phyloP scores from a whole-genome alignment of 2,797 vertebrate species.

The Sebastes flavidus region DNA sequence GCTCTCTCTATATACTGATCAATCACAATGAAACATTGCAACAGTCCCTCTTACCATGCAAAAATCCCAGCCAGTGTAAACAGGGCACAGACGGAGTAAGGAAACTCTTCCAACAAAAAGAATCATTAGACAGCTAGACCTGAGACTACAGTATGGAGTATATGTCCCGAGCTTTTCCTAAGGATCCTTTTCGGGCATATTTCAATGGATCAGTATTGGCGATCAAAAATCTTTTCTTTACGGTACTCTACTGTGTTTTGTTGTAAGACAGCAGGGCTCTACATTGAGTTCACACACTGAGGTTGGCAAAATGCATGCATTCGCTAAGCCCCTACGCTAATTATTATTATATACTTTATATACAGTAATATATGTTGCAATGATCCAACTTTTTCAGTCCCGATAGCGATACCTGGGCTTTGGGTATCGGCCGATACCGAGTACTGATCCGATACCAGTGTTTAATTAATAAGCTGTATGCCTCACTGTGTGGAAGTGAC shows the following conservation, averaged over 20 bases:
- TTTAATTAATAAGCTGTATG: no score
- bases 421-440: no score
- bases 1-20: slow-evolving; percentile 68
- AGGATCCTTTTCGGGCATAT: not conserved
- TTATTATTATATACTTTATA: not conserved
- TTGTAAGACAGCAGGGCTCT: not conserved
- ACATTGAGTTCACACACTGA: not conserved
- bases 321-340: not conserved
- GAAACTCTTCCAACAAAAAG: slow-evolving; percentile 23
- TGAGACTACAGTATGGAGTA: not conserved
- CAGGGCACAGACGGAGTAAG: slow-evolving; percentile 1
- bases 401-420: no score
- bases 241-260: not conserved
- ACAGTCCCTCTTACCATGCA: slow-evolving; percentile 40
- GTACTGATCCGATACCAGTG: no score
- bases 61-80: slow-evolving; percentile 44
- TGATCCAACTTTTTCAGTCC: no score
- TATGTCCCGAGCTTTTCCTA: not conserved
- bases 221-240: not conserved
- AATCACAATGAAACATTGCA: slow-evolving; percentile 60
- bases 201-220: not conserved
- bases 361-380: no score
- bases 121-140: slow-evolving; percentile 5
- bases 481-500: no score
- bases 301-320: not conserved